Conservation (phyloP, 2,888 invertebrate genomes). For the Sinopyrophorus schimmeli region DNA sequence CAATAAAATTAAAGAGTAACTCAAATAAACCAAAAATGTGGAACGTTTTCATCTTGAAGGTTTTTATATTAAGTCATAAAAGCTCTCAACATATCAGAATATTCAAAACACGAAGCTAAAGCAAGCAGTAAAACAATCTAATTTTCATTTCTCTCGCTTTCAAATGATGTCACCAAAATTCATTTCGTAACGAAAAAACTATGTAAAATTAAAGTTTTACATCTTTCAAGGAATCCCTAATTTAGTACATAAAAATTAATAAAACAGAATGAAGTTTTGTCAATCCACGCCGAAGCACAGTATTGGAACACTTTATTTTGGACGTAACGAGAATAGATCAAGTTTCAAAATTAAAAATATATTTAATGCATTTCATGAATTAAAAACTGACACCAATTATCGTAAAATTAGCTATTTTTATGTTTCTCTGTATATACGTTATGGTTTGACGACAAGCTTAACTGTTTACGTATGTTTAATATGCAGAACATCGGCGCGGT, state of each 20-base stretch:
- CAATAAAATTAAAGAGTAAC: too few species aligned
- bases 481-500: too few species aligned
- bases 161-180: constrained; percentile 19
- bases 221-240: constrained; percentile 15
- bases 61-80: constrained; percentile 13
- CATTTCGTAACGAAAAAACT: constrained; percentile 17
- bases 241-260: too few species aligned
- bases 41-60: constrained; percentile 6
- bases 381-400: too few species aligned
- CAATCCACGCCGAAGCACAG: not conserved
- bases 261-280: too few species aligned
- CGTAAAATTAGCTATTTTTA: too few species aligned
- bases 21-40: constrained; percentile 5
- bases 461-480: too few species aligned
- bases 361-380: too few species aligned
- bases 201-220: constrained; percentile 20
- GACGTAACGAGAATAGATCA: too few species aligned
- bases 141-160: constrained; percentile 19
- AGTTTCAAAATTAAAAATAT: too few species aligned
- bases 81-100: constrained; percentile 7
- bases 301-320: not conserved
- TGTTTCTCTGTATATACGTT: too few species aligned
- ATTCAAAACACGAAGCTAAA: constrained; percentile 6
- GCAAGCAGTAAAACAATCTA: constrained; percentile 14
- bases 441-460: too few species aligned